Base-by-base conservation (phyloP, 1,140 invertebrate species). In the Hesperophylax magnus region DNA sequence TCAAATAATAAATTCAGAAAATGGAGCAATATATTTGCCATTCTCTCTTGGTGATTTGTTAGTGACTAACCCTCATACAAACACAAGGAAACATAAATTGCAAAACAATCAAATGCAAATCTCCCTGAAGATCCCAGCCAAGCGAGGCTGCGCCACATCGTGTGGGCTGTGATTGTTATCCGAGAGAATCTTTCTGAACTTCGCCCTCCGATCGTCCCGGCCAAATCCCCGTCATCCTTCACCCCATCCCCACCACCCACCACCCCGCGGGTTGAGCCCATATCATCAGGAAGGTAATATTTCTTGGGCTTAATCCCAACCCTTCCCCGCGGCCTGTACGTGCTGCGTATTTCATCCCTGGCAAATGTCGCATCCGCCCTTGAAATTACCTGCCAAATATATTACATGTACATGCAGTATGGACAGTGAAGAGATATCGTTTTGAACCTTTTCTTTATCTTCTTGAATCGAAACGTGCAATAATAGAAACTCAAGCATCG, bases 261-360 rank as follows among this genome's bases (percentile, higher is more conserved):
- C 9, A 14, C 63, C 63, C 31, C 65, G n/a, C 65, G n/a, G 27
- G 27, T 27, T 22, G 72, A 75, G 72, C 72, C 53, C 52, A 20
- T 75, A 77, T 75, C 71, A 77, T 77, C 75, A 63, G 56, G 27
- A 63, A 77, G 58, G 75, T 77, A 77, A 77, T 77, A 77, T 77
- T 63, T 77, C 75, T 77, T 39, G 56, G 58, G 24, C 75, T 63
- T 77, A 77, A 60, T 77, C 56, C 58, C 17, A 17, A 1, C 75
- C 75, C 53, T 58, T 53, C 17, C 69, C 47, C 39, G 18, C n/a
- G 18, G 69, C 34, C 47, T 20, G 20, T 20, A 75, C 71, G 71
- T 75, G 71, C 52, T 24, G 71, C 71, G 71, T 76, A 58, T 60
- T 34, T 60, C 72, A 76, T 76, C 54, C 72, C 56, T 74, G 39